A percentile compares a stretch with the other conserved stretches of the same genome.
phyloP scores from a whole-genome alignment of 2,888 invertebrate genomes.

The Artemia sinica region DNA sequence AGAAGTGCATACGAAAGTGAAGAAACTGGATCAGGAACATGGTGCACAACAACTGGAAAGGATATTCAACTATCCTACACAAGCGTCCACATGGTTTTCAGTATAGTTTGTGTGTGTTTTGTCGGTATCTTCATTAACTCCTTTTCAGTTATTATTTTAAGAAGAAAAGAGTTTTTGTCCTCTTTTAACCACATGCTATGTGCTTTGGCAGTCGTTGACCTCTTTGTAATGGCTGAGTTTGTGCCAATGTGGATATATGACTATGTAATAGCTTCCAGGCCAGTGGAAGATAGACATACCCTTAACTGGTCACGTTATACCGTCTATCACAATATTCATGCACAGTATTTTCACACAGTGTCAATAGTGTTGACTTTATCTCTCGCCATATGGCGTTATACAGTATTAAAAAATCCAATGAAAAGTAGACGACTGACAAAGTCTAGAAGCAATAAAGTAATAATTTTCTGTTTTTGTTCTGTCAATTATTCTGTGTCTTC shows the following conservation, averaged over 20 bases:
- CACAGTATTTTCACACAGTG: not conserved
- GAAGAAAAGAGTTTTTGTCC: conserved; percentile 10
- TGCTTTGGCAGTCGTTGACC: conserved; percentile 7
- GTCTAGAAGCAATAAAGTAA: conserved; percentile 11
- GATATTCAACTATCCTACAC: not conserved
- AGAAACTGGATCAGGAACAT: not conserved
- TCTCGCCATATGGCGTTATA: not conserved
- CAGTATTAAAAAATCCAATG: conserved; percentile 4
- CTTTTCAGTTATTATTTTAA: not conserved
- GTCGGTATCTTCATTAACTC: not conserved
- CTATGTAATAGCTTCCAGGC: not conserved
- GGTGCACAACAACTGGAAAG: not conserved
- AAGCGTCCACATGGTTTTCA: not conserved
- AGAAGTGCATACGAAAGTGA: not conserved
- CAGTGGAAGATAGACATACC: not conserved
- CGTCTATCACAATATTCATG: conserved; percentile 8
- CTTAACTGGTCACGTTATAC: not conserved
- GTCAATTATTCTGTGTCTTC: not conserved
- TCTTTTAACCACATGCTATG: not conserved
- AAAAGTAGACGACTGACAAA: not conserved
- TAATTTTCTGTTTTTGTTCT: not conserved
- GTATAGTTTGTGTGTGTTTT: not conserved
- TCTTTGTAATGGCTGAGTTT: not conserved
- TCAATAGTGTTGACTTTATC: conserved; percentile 8
- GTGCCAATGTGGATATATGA: not conserved